Evolutionary conservation across 2,797 vertebrate species (phyloP), one percentile per base, ranked within the genome.

Genomic region (Pseudochirops cupreus): DNA sequence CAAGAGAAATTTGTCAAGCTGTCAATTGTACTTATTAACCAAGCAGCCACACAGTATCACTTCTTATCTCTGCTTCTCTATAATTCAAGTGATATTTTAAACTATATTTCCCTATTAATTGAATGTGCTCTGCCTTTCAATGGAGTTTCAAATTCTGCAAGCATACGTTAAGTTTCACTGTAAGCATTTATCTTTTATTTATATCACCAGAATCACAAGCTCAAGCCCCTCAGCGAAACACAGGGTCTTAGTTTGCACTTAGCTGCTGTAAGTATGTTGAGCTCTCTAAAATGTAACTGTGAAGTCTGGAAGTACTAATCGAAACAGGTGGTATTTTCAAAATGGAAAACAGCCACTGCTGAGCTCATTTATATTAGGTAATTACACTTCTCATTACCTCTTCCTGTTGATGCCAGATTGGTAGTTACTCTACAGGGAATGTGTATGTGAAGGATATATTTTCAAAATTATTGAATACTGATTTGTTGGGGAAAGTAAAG

Each of bases 351-450:
- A 98, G 94, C 59, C 93, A 98, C 95, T 91, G 62, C 56, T 97
- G 95, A 97, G 53, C 54, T 98, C 97, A 97, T 98, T 98, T 98
- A 97, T 97, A 97, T 96, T 94, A 98, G 87, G 91, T 97, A 98
- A 98, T 98, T 97, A 97, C 46, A 93, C 90, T 98, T 97, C 95
- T 98, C 97, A 98, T 97, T 98, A 96, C 67, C 56, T 98, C 95
- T 98, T 98, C 59, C 87, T 97, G 93, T 96, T 97, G 87, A 91
- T 96, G 93, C 91, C 97, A 98, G 94, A 96, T 96, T 98, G 96
- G 95, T 93, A 98, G 94, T 97, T 98, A 97, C 90, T 97, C 93
- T 94, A 89, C 31, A 93, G 96, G 98, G 97, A 98, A 97, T 96
- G 95, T 82, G 92, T 50, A 96, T 54, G 24, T 96, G 95, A 97